phyloP scores from a whole-genome alignment of 2,888 invertebrate species.

The Spodoptera picta region DNA sequence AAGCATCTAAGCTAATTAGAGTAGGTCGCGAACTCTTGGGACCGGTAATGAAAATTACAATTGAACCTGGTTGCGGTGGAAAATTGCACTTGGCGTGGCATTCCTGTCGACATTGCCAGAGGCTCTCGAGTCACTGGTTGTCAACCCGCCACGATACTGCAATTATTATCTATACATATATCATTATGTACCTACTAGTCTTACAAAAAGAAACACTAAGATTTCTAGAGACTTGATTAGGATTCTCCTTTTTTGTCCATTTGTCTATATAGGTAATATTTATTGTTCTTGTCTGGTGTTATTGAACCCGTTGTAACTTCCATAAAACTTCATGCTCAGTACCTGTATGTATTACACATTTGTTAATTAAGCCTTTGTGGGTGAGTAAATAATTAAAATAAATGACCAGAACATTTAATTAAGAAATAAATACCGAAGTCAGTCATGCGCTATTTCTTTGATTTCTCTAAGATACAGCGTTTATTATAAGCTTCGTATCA shows the following conservation, averaged over 20 bases:
- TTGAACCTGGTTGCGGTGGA: conserved; percentile 80
- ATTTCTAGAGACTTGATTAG: conserved; percentile 10
- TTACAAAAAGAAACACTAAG: conserved; percentile 26
- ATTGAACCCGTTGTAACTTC: too few species aligned
- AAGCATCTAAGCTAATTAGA: conserved; percentile 87
- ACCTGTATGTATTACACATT: too few species aligned
- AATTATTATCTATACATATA: conserved; percentile 54
- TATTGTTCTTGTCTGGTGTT: too few species aligned
- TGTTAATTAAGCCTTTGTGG: background rate
- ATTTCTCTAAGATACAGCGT: too few species aligned
- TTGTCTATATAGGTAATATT: too few species aligned
- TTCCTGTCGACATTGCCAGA: conserved; percentile 71
- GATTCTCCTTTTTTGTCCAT: background rate
- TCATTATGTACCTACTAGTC: conserved; percentile 17
- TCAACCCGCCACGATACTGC: conserved; percentile 58
- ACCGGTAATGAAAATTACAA: conserved; percentile 86
- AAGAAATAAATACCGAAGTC: background rate
- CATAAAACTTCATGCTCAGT: too few species aligned
- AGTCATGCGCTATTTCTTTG: background rate
- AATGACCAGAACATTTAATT: conserved; percentile 1
- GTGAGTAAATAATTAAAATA: background rate
- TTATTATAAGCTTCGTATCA: background rate
- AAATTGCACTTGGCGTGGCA: conserved; percentile 83
- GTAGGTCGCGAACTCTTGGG: conserved; percentile 84
- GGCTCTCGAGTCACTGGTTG: conserved; percentile 65